Percentiles rank a stretch among this genome's conserved stretches.
phyloP scores from a whole-genome alignment of 1,140 invertebrate genomes.

The Rhopalosiphum padi region DNA sequence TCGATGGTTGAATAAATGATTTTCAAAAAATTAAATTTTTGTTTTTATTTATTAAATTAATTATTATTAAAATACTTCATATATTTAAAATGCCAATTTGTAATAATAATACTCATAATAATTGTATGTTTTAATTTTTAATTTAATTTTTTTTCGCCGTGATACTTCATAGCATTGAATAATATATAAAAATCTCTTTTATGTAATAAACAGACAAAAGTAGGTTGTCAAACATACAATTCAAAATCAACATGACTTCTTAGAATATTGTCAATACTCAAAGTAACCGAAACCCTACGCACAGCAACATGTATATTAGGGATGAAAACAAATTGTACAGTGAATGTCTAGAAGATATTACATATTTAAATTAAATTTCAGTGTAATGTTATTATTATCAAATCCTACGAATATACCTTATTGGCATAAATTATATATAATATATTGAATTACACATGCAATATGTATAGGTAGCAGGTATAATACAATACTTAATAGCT shows the following conservation, averaged over 20 bases:
- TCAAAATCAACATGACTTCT: too few relatives aligned
- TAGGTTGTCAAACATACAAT: too few relatives aligned
- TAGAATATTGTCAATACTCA: too few relatives aligned
- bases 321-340: neutral
- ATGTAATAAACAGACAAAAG: too few relatives aligned
- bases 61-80: neutral
- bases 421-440: neutral
- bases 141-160: neutral
- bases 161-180: too few relatives aligned
- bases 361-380: neutral
- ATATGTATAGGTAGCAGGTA: neutral
- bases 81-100: neutral
- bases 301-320: neutral
- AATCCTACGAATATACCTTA: neutral
- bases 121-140: neutral
- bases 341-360: neutral
- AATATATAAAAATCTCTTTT: too few relatives aligned
- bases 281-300: too few relatives aligned
- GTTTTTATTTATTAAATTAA: neutral
- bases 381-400: neutral
- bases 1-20: neutral
- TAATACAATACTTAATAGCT: neutral
- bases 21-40: neutral
- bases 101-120: too few relatives aligned
- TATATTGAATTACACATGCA: neutral